These are phyloP conservation scores for Gavialis gangeticus DNA, from an alignment of 2,113 vertebrate genomes.

Conservation along the genomic window DNA sequence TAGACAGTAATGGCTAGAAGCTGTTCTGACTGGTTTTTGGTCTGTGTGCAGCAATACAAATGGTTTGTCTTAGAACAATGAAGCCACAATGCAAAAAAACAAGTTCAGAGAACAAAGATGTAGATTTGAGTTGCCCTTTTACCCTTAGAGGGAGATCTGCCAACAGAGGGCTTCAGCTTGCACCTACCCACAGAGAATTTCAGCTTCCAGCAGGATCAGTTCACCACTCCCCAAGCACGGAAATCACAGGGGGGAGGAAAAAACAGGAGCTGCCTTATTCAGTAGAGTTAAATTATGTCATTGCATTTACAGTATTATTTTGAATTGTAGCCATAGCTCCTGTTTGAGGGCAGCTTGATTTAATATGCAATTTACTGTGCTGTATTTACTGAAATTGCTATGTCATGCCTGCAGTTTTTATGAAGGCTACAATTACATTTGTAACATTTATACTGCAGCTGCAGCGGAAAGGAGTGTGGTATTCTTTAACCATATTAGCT, in stretches of 20 bases:
- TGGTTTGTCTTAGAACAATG: background rate
- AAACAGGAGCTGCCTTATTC: background rate
- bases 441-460: slow-evolving; percentile 40
- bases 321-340: slow-evolving; percentile 26
- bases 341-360: slow-evolving; percentile 32
- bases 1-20: background rate
- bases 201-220: background rate
- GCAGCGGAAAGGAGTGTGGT: background rate
- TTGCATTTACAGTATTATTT: background rate
- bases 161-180: accelerated
- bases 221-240: background rate
- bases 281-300: slow-evolving; percentile 20
- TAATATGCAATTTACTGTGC: slow-evolving; percentile 49
- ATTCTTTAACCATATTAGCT: background rate
- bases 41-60: accelerated
- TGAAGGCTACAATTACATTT: slow-evolving; percentile 19
- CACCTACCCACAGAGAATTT: background rate
- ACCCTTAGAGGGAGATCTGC: background rate
- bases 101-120: background rate
- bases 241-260: background rate
- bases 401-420: slow-evolving; percentile 52
- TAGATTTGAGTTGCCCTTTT: slow-evolving; percentile 28
- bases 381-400: slow-evolving; percentile 38
- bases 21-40: background rate
- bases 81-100: background rate